Conservation (phyloP, 2,797 vertebrate genomes). For the Margarornis squamiger region DNA sequence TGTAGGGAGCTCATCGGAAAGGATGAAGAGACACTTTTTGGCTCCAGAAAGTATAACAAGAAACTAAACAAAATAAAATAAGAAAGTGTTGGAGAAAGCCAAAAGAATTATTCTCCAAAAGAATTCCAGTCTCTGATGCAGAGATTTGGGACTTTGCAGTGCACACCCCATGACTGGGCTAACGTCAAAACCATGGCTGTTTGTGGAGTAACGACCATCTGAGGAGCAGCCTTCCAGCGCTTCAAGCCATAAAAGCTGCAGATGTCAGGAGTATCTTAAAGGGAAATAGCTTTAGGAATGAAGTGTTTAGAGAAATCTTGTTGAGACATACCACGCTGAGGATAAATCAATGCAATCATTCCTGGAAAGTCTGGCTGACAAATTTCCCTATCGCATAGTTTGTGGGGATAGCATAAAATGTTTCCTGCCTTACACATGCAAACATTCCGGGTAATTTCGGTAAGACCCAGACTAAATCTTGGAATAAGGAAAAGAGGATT, state of each 20-base stretch:
- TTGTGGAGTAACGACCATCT: slow-evolving; percentile 42
- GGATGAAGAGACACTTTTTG: background rate
- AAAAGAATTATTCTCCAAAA: background rate
- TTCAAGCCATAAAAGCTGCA: slow-evolving; percentile 62
- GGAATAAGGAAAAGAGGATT: background rate
- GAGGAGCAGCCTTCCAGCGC: slow-evolving; percentile 35
- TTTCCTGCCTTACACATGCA: slow-evolving; percentile 45
- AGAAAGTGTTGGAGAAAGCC: background rate
- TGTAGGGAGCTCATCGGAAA: background rate
- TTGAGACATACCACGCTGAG: slow-evolving; percentile 33
- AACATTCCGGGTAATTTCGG: slow-evolving; percentile 15
- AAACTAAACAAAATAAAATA: background rate
- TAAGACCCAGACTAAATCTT: background rate
- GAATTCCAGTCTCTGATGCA: background rate
- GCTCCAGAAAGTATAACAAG: background rate
- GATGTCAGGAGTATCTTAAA: slow-evolving; percentile 40
- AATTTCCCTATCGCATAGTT: slow-evolving; percentile 61
- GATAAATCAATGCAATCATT: slow-evolving; percentile 67
- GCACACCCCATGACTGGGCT: background rate
- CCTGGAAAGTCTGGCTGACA: slow-evolving; percentile 69
- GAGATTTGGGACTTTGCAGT: slow-evolving; percentile 2
- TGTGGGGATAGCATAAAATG: slow-evolving; percentile 36
- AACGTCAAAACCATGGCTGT: slow-evolving; percentile 47
- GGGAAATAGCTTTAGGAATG: slow-evolving; percentile 52
- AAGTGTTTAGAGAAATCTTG: slow-evolving; percentile 62